Evolutionary conservation across 2,888 invertebrate species (phyloP), one percentile per base, ranked within the genome.

Genomic region (Stomorhina lunata): DNA sequence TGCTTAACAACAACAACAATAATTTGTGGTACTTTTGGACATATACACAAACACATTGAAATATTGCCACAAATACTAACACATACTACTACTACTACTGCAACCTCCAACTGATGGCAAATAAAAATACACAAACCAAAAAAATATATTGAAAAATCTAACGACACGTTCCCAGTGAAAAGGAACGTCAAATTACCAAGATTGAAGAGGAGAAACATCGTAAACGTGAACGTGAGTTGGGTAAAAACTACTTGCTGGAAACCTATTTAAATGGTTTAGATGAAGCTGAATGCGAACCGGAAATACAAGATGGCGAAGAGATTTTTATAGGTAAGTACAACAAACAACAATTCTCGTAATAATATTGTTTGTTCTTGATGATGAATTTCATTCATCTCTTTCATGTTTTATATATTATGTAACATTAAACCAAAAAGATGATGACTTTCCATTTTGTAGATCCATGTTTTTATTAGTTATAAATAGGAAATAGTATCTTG

Each of bases 181-280:
- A 95, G 88, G 96, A 96, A 89, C 94, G 94, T 87, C 93, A 96
- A 87, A 96, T 97, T 86, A 95, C 95, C 84, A 93, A 93, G 87
- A 93, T 95, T 86, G 96, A 96, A 92, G 95, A 95, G 87, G 95
- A 95, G 88, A 94, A 95, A 29, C 96, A 96, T 90, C 93, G 94
- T 84, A 93, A 93, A 53, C 92, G 95, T 59, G 94, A 95, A 91
- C 93, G 94, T 84, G 95, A 95, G 87, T 93, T 95, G 87, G 96
- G 96, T 17, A 95, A 95, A 83, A 96, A 96, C 90, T 96, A 96
- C 89, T 92, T 96, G 59, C 92, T 96, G 15, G 95, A 96, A 89
- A 95, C 96, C 0, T 96, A 96, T 88, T 92, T 96, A 50, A 93
- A 92, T 85, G 93, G 93, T n/a, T 86, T 92, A 29, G 91, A 92